Percentiles rank a stretch among this genome's conserved stretches.
phyloP scores from a whole-genome alignment of 2,113 vertebrate genomes.

The Melospiza georgiana region DNA sequence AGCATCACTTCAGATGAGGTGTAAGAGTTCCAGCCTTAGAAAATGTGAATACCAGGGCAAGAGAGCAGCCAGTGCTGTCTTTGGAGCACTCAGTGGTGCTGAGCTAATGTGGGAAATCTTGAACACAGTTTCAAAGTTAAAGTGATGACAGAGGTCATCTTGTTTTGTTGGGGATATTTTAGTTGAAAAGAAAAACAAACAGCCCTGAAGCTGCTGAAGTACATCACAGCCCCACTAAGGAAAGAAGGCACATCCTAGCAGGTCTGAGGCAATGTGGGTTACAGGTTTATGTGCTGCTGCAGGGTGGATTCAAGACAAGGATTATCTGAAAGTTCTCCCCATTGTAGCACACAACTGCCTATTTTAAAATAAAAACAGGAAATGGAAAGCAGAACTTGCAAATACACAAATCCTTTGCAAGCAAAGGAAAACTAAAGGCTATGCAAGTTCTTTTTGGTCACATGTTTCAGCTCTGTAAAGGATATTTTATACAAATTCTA shows the following conservation, averaged over 20 bases:
- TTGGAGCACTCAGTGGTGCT: neutral
- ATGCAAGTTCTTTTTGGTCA: neutral
- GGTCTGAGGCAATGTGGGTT: neutral
- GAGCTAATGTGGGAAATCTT: neutral
- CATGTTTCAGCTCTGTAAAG: neutral
- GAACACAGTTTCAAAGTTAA: neutral
- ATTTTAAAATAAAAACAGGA: conserved; percentile 45
- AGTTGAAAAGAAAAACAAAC: neutral
- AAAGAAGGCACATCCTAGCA: neutral
- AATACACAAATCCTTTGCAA: neutral
- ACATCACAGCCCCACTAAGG: no score
- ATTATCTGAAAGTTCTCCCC: neutral
- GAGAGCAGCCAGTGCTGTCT: neutral
- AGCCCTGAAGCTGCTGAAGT: neutral
- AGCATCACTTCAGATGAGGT: neutral
- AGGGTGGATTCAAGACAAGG: neutral
- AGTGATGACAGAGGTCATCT: neutral
- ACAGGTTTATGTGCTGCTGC: neutral
- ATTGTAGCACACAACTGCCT: neutral
- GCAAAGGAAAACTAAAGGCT: neutral
- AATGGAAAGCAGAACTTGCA: conserved; percentile 47
- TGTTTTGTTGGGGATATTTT: neutral
- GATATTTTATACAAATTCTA: neutral
- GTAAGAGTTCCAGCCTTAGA: neutral
- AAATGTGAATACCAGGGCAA: neutral